Conservation (phyloP, 2,888 invertebrate species). For the Epistrophe eligans region DNA sequence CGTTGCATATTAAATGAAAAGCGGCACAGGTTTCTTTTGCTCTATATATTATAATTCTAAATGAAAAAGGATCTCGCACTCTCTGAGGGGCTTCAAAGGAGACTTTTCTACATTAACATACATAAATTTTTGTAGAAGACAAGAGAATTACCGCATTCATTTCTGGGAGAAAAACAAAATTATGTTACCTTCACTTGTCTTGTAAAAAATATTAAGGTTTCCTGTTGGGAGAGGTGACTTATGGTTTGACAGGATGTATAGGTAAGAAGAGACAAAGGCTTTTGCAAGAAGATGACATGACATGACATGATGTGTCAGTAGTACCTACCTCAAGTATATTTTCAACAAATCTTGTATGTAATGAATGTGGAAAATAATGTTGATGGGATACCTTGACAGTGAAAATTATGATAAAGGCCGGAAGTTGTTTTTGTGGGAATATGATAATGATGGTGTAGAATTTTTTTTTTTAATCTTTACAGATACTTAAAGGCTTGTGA, state of each 20-base stretch:
- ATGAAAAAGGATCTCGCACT: not conserved
- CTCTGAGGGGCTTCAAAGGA: not conserved
- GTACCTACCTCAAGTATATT: not conserved
- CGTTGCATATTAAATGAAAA: slow-evolving; percentile 48
- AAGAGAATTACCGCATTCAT: slow-evolving; percentile 20
- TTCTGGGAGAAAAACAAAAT: not conserved
- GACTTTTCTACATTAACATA: not conserved
- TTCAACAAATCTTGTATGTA: not conserved
- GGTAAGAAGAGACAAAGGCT: not conserved
- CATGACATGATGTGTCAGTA: not conserved
- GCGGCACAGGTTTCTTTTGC: slow-evolving; percentile 5
- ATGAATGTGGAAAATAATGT: not conserved
- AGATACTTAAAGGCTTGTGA: not conserved
- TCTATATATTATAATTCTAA: not conserved
- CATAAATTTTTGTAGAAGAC: not conserved
- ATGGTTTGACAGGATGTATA: not conserved
- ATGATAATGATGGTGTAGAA: not conserved
- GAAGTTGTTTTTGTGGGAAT: not conserved
- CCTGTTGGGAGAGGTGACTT: slow-evolving; percentile 13
- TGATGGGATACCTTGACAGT: not conserved
- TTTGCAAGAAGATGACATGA: slow-evolving; percentile 3
- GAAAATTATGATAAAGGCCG: not conserved
- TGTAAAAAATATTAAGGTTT: not conserved
- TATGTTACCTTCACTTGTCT: not conserved
- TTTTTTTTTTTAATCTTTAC: not conserved